Evolutionary conservation across 2,888 invertebrate species (phyloP), one percentile per base, ranked within the genome.

Genomic region (Lasioglossum zephyrum): DNA sequence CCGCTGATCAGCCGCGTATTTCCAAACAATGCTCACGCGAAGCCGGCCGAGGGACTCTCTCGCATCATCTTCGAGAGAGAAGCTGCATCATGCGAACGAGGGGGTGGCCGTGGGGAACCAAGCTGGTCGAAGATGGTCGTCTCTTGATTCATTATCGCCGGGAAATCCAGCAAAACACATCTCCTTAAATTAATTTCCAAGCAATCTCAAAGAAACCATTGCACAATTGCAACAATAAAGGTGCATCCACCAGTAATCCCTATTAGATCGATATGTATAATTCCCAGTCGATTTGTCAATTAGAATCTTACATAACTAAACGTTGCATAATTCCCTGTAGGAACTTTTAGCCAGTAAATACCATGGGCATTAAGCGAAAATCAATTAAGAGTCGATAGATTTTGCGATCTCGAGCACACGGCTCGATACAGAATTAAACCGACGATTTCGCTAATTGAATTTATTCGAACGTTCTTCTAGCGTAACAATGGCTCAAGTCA

Each of bases 11-110:
- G 89, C 91, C 90, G 93, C 92, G 92, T 92, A 94, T 94, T 94
- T 94, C 94, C 94, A 94, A 94, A 94, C 94, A 94, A 94, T 94
- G 93, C 92, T 88, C 91, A 89, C 81, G 85, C 86, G 80, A 86
- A 87, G 84, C 84, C 70, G 60, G 57, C 88, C 85, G 81, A 39
- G 22, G 88, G 90, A 79, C 53, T 53, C 53, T 53, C 53, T 92
- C 92, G 87, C 87, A 89, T 92, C 91, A 91, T 91, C 80, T 73
- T 72, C 60, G 73, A 69, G 39, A 70, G 41, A 53, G 77, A 84
- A 26, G 73, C 41, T 31, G 74, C 4, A 4, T 57, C 41, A 4
- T 26, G 60, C 84, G 70, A 79, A n/a, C 31, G 66, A 31, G 31
- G 31, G 72, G 63, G 63, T 44, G 22, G 4, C 53, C 4, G n/a